These are phyloP conservation scores for Mayetiola destructor DNA, from an alignment of 2,888 invertebrate genomes.

Conservation along the genomic window DNA sequence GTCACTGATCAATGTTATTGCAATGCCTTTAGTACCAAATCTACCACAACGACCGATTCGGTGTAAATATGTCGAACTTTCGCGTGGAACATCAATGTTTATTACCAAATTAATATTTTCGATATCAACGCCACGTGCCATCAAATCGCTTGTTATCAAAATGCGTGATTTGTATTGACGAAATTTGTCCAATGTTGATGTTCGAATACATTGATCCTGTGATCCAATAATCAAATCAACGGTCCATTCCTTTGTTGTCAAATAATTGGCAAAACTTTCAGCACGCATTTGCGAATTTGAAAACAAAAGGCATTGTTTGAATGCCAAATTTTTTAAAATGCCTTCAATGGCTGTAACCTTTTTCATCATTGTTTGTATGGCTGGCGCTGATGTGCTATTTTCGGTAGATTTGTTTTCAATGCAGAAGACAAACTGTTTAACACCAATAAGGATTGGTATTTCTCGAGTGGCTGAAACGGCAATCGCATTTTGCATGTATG, in stretches of 20 bases:
- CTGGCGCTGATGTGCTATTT: background rate
- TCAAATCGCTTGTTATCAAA: conserved; percentile 78
- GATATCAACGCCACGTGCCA: conserved; percentile 88
- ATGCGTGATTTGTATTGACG: conserved; percentile 62
- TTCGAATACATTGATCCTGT: conserved; percentile 62
- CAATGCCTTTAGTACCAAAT: conserved; percentile 73
- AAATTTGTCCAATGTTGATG: conserved; percentile 59
- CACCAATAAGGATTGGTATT: conserved; percentile 58
- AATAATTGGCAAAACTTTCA: conserved; percentile 55
- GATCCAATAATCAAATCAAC: conserved; percentile 62
- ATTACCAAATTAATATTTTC: conserved; percentile 85
- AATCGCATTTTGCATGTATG: conserved; percentile 65
- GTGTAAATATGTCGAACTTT: conserved; percentile 77
- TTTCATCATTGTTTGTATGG: conserved; percentile 42
- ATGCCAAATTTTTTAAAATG: conserved; percentile 56
- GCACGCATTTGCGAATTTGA: conserved; percentile 78
- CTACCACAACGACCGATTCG: conserved; percentile 91
- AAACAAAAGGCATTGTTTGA: conserved; percentile 85
- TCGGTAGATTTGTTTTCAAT: no score
- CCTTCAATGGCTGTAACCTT: conserved; percentile 49
- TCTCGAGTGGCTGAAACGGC: conserved; percentile 57
- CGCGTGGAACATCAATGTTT: conserved; percentile 74
- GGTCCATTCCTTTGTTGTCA: conserved; percentile 61
- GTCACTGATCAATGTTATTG: conserved; percentile 56
- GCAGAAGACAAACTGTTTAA: conserved; percentile 58